Conservation (phyloP, 1,140 invertebrate species). For the Caenorhabditis elegans region DNA sequence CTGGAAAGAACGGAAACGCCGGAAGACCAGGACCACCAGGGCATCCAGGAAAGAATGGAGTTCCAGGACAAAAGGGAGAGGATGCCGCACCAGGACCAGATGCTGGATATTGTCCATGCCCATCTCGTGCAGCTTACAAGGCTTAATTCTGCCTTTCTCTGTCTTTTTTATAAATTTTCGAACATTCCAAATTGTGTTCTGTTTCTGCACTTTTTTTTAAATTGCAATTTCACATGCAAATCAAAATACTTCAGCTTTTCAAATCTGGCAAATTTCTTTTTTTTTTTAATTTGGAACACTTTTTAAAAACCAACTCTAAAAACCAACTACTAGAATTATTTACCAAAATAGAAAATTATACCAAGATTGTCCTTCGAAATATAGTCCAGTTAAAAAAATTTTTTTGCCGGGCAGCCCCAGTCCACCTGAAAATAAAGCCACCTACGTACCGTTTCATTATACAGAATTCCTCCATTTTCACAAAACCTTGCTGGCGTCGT, state of each 20-base stretch:
- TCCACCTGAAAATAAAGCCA: no score
- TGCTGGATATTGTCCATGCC: conserved; percentile 16
- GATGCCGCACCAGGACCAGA: conserved; percentile 17
- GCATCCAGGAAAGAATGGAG: conserved; percentile 35
- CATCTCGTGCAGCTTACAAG: background rate
- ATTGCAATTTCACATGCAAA: no score
- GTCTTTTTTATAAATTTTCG: conserved; percentile 4
- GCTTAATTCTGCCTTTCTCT: background rate
- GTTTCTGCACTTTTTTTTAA: no score
- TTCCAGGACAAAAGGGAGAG: conserved; percentile 16
- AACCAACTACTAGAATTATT: no score
- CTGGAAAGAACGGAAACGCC: conserved; percentile 35
- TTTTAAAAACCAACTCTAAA: no score
- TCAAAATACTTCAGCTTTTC: no score
- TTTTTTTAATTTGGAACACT: no score
- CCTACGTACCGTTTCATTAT: background rate
- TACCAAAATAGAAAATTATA: no score
- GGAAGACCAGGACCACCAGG: conserved; percentile 39
- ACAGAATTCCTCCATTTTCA: conserved; percentile 40
- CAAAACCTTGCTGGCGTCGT: conserved; percentile 34
- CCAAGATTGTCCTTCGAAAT: no score
- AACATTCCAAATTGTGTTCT: background rate
- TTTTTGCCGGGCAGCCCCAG: no score
- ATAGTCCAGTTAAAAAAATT: no score
- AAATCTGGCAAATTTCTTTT: no score